Evolutionary conservation across 2,113 vertebrate species (phyloP).

Genomic region (Mastomys natalensis): DNA sequence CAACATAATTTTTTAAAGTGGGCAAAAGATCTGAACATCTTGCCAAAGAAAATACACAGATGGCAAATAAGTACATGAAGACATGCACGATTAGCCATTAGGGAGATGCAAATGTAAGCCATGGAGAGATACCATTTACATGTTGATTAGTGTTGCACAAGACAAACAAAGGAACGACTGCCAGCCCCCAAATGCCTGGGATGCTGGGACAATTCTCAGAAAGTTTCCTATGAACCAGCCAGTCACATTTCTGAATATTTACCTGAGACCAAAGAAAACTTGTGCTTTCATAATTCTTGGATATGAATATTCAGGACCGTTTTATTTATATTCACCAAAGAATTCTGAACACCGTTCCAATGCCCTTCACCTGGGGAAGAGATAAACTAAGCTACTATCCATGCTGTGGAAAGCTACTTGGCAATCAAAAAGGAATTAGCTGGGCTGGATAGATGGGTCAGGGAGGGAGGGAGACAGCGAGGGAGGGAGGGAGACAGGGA

Average conservation of each 20-base stretch:
- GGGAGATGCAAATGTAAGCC: not conserved
- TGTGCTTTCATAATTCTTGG: not conserved
- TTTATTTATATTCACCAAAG: not conserved
- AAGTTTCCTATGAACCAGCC: not conserved
- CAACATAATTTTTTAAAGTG: slow-evolving; percentile 18
- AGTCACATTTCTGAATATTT: not conserved
- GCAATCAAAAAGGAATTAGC: not conserved
- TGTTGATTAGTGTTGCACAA: not conserved
- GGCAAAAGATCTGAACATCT: slow-evolving; percentile 26
- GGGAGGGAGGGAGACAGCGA: not conserved
- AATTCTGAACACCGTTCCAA: not conserved
- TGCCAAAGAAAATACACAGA: slow-evolving; percentile 20
- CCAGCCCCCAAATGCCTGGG: not conserved
- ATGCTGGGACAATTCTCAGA: not conserved
- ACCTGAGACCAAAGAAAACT: not conserved
- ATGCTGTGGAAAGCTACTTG: not conserved
- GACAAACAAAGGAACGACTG: not conserved
- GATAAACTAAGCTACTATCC: not conserved
- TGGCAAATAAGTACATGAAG: not conserved
- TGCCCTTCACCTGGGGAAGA: not conserved
- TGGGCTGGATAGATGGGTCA: not conserved
- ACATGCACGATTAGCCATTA: not conserved
- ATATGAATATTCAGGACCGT: not conserved
- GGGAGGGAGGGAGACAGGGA: not conserved
- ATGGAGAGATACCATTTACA: not conserved